These are phyloP conservation scores for Ridgeia piscesae DNA, from an alignment of 1,140 invertebrate species.

Conservation along the genomic window DNA sequence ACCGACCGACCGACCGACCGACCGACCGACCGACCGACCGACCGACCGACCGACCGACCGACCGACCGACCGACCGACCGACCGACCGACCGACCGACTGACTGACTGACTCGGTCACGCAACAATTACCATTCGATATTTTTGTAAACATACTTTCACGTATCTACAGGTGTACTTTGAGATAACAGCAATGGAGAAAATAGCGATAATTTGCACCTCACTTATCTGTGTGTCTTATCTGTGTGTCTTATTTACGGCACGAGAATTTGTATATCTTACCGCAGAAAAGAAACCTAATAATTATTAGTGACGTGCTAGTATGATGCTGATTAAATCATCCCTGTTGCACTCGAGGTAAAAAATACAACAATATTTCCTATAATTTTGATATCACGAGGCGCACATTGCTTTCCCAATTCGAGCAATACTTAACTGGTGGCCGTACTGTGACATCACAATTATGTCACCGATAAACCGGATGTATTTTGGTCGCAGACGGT, in stretches of 20 bases:
- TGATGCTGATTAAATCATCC: background rate
- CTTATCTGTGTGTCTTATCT: too few species aligned
- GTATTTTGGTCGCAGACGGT: background rate
- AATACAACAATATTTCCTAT: background rate
- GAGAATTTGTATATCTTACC: background rate
- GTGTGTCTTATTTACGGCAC: background rate
- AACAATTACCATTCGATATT: too few species aligned
- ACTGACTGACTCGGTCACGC: background rate
- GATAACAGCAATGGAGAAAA: too few species aligned
- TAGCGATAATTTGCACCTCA: too few species aligned
- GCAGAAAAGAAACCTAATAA: background rate
- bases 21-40: too few species aligned
- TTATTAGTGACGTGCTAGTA: background rate
- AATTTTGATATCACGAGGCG: background rate
- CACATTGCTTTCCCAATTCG: too few species aligned
- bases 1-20: too few species aligned
- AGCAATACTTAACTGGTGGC: background rate
- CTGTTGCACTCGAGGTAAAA: background rate
- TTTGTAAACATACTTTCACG: too few species aligned
- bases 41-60: too few species aligned
- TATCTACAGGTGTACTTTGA: too few species aligned
- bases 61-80: too few species aligned
- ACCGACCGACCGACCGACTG: too few species aligned
- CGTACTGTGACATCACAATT: background rate
- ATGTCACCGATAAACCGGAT: background rate